phyloP scores from a whole-genome alignment of 1,140 invertebrate species.

The Calephelis virginiensis region DNA sequence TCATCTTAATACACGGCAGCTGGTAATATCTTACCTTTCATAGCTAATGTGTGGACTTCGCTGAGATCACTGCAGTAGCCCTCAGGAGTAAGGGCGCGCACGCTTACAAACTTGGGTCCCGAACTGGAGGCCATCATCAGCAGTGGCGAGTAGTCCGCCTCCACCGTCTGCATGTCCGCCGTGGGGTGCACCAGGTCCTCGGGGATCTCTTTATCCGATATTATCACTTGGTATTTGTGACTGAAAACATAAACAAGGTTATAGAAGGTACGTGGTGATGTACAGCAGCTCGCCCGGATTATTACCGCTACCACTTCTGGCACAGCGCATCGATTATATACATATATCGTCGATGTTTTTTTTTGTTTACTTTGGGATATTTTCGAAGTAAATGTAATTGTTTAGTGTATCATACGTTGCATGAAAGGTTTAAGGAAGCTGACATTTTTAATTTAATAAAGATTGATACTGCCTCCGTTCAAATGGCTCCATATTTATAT shows the following conservation, averaged over 20 bases:
- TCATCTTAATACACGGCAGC: too few relatives aligned
- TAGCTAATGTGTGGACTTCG: constrained; percentile 77
- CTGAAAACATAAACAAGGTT: constrained; percentile 54
- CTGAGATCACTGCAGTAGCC: constrained; percentile 84
- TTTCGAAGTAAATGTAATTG: too few relatives aligned
- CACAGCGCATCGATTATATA: too few relatives aligned
- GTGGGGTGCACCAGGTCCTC: constrained; percentile 70
- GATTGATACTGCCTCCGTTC: too few relatives aligned
- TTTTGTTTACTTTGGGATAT: too few relatives aligned
- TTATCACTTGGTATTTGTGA: constrained; percentile 82
- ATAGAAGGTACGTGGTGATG: constrained; percentile 12
- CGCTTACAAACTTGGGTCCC: constrained; percentile 82
- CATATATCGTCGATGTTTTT: too few relatives aligned
- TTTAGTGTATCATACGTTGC: too few relatives aligned
- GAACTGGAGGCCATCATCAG: constrained; percentile 77
- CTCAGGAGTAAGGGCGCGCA: constrained; percentile 80
- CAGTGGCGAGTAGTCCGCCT: constrained; percentile 78
- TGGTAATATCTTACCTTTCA: constrained; percentile 59
- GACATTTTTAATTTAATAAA: too few relatives aligned
- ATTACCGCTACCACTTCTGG: too few relatives aligned
- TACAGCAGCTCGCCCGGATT: too few relatives aligned
- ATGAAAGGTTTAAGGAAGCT: too few relatives aligned
- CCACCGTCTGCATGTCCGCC: constrained; percentile 72
- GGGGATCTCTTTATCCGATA: constrained; percentile 77
- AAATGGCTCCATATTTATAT: too few relatives aligned